Percentiles rank a stretch among this genome's conserved stretches.
Evolutionary conservation across 2,888 invertebrate species (phyloP).

Genomic region (Callyntrura guangdongensis): DNA sequence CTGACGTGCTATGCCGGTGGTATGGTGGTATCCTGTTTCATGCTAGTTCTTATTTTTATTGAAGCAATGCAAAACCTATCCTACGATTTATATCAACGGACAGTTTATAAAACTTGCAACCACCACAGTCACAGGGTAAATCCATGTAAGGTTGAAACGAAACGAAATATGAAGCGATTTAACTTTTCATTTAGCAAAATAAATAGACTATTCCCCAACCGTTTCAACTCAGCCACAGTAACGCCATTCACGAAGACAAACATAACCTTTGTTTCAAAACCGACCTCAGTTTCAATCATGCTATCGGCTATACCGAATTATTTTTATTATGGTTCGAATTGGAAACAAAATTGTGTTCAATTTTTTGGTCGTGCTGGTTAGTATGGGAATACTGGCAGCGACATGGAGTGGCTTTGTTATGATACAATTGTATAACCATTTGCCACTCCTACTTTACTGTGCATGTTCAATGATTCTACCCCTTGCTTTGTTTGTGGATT

Average conservation of each 20-base stretch:
- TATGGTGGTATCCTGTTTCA: not conserved
- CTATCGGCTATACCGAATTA: not conserved
- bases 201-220: no score
- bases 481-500: not conserved
- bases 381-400: not conserved
- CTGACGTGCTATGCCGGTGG: not conserved
- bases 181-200: not conserved
- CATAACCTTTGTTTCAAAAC: not conserved
- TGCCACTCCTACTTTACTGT: not conserved
- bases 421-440: not conserved
- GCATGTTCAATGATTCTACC: not conserved
- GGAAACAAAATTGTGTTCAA: not conserved
- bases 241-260: no score
- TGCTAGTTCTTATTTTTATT: not conserved
- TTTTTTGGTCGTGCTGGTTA: not conserved
- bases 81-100: not conserved
- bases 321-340: not conserved
- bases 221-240: not conserved
- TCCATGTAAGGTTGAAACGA: not conserved
- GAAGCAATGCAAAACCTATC: constrained; percentile 7
- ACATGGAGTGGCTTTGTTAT: not conserved
- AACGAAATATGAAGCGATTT: not conserved
- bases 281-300: not conserved
- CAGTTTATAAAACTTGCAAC: no score
- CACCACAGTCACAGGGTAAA: not conserved